A percentile compares a stretch with the other conserved stretches of the same genome.
phyloP scores from a whole-genome alignment of 2,888 invertebrate species.

The Drosophila parthenogenetica region DNA sequence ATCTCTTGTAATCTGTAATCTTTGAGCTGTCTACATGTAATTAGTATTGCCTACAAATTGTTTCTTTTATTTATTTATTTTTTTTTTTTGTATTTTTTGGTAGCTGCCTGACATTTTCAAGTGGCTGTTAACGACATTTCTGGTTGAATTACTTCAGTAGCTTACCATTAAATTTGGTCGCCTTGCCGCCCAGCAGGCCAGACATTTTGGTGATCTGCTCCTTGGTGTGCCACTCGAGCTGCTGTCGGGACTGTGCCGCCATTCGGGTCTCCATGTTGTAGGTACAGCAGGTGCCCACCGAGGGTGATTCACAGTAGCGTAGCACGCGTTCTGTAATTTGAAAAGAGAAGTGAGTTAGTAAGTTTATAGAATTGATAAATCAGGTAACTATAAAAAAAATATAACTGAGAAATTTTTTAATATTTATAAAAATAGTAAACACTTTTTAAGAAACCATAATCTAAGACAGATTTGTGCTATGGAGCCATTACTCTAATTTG shows the following conservation, averaged over 20 bases:
- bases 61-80: no score
- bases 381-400: no score
- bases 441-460: no score
- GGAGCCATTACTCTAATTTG: no score
- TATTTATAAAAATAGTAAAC: no score
- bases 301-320: constrained; percentile 85
- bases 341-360: background rate
- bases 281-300: constrained; percentile 87
- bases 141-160: constrained; percentile 60
- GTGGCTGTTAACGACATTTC: constrained; percentile 65
- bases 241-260: constrained; percentile 89
- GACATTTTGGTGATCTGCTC: constrained; percentile 91
- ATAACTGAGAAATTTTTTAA: no score
- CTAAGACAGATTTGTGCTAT: no score
- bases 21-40: constrained; percentile 39
- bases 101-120: constrained; percentile 52
- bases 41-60: constrained; percentile 25
- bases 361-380: background rate
- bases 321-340: constrained; percentile 81
- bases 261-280: constrained; percentile 88
- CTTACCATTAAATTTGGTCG: constrained; percentile 95
- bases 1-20: constrained; percentile 25
- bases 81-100: constrained; percentile 4
- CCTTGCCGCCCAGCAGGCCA: constrained; percentile 90
- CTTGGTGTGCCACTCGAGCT: constrained; percentile 90